Conservation (phyloP, 2,113 vertebrate genomes). For the Ailurus styani region DNA sequence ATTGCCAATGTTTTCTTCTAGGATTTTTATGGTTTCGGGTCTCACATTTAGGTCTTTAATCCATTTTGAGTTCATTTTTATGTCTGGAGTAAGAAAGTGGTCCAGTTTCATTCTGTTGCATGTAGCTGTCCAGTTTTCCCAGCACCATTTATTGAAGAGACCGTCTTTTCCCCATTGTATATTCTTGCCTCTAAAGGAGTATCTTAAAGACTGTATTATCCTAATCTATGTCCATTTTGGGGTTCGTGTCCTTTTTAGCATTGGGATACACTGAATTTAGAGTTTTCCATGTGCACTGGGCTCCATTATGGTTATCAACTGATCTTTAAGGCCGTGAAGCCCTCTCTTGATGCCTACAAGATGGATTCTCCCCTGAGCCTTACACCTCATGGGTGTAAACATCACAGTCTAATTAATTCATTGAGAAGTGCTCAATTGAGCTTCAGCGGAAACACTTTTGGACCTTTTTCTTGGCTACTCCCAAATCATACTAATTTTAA, state of each 20-base stretch:
- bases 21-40: neutral
- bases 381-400: neutral
- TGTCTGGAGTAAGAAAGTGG: neutral
- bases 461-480: neutral
- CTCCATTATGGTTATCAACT: neutral
- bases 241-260: neutral
- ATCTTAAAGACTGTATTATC: neutral
- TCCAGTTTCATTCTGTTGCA: neutral
- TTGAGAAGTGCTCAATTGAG: neutral
- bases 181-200: neutral
- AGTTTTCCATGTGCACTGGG: neutral
- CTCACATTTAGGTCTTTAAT: neutral
- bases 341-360: neutral
- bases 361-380: neutral
- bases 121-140: neutral
- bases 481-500: neutral
- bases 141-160: neutral
- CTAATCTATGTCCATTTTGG: neutral
- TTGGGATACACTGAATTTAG: neutral
- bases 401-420: neutral
- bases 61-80: neutral
- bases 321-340: neutral
- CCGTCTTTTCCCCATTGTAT: neutral
- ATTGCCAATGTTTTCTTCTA: neutral
- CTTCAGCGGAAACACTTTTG: neutral